These are phyloP conservation scores for Melanerpes aurifrons DNA, from an alignment of 2,113 vertebrate genomes.

Conservation along the genomic window DNA sequence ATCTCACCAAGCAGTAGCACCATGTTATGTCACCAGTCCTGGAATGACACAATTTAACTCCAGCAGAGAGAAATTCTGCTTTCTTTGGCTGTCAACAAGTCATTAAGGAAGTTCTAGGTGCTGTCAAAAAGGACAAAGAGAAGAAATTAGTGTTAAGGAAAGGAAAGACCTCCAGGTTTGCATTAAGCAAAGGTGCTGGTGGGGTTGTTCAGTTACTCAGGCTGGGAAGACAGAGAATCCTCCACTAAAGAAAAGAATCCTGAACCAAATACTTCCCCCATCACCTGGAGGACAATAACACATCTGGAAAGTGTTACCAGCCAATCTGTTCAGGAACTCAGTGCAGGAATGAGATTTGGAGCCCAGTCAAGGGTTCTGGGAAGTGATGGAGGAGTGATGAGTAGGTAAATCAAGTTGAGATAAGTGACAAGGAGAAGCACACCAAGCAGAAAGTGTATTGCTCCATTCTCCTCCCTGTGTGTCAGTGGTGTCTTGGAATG, in stretches of 20 bases:
- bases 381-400: slow-evolving; percentile 11
- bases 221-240: neutral
- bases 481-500: neutral
- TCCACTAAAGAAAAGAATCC: neutral
- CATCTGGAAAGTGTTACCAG: slow-evolving; percentile 26
- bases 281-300: slow-evolving; percentile 19
- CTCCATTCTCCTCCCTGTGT: neutral
- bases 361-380: neutral
- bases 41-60: no score
- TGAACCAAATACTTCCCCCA: neutral
- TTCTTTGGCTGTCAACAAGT: no score
- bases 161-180: no score
- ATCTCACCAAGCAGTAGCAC: no score
- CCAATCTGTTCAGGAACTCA: neutral
- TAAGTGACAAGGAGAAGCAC: neutral
- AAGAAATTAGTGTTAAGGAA: no score
- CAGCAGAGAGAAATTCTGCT: no score
- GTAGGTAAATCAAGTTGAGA: slow-evolving; percentile 3
- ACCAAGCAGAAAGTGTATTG: neutral
- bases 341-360: neutral
- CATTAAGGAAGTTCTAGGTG: no score
- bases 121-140: no score
- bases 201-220: neutral
- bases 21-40: no score
- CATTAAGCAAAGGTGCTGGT: no score